Percentiles rank a stretch among this genome's conserved stretches.
Evolutionary conservation across 2,888 invertebrate genomes (phyloP).

Genomic region (Drosophila conformis): DNA sequence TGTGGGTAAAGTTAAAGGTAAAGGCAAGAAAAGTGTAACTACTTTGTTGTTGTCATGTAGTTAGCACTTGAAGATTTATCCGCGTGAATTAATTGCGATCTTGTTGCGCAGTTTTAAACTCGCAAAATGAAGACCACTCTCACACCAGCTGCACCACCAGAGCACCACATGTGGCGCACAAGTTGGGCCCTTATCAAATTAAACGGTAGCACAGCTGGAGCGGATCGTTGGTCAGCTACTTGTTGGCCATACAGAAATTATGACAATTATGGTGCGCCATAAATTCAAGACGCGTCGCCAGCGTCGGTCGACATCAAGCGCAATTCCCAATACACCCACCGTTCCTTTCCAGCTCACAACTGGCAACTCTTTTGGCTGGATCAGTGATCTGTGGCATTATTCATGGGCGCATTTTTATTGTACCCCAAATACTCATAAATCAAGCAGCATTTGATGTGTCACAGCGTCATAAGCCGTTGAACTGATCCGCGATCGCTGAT

Average conservation of each 20-base stretch:
- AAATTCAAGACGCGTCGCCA: constrained; percentile 65
- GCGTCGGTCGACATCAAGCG: constrained; percentile 70
- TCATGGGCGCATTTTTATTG: constrained; percentile 67
- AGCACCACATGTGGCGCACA: constrained; percentile 69
- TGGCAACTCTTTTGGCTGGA: constrained; percentile 23
- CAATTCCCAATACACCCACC: constrained; percentile 17
- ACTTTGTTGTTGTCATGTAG: constrained; percentile 86
- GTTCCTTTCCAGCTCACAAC: constrained; percentile 4
- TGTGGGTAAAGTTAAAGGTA: constrained; percentile 53
- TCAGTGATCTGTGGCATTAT: constrained; percentile 60
- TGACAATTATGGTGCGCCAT: constrained; percentile 83
- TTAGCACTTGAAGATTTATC: constrained; percentile 85
- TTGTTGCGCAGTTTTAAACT: constrained; percentile 68
- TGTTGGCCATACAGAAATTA: constrained; percentile 78
- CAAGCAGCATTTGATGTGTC: constrained; percentile 68
- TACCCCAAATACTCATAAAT: constrained; percentile 68
- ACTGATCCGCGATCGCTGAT: constrained; percentile 59
- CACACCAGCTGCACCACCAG: constrained; percentile 25
- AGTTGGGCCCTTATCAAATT: constrained; percentile 72
- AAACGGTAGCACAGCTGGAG: constrained; percentile 81
- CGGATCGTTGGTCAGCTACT: constrained; percentile 56
- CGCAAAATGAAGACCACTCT: constrained; percentile 51
- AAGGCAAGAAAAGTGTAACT: constrained; percentile 62
- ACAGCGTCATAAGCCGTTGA: constrained; percentile 75
- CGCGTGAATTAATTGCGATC: constrained; percentile 85